These are phyloP conservation scores for Anguilla pacifica DNA, from an alignment of 2,797 vertebrate species.

Conservation along the genomic window DNA sequence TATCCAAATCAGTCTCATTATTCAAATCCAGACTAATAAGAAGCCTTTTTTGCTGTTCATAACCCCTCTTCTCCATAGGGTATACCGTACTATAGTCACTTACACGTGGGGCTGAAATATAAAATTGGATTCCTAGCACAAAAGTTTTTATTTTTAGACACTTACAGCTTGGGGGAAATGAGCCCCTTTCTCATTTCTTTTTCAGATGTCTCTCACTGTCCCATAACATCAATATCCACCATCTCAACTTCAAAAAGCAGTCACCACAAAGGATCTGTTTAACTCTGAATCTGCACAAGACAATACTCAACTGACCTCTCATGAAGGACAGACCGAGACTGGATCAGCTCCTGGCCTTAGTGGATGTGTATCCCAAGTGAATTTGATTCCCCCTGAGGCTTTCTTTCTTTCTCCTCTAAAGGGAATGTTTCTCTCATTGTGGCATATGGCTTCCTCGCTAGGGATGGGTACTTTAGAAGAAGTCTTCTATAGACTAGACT, in stretches of 20 bases:
- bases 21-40: not conserved
- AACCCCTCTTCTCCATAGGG: not conserved
- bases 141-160: not conserved
- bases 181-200: not conserved
- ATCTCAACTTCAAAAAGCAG: slow-evolving; percentile 3
- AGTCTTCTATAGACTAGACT: not conserved
- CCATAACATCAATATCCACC: not conserved
- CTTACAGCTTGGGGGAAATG: not conserved
- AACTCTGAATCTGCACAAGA: not conserved
- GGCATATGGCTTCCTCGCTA: not conserved
- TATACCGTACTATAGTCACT: not conserved
- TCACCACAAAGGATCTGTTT: not conserved
- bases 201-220: not conserved
- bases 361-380: not conserved
- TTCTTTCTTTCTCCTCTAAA: not conserved
- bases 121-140: not conserved
- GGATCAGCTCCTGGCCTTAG: not conserved
- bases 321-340: not conserved
- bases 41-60: not conserved
- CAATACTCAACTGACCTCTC: not conserved
- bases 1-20: slow-evolving; percentile 3
- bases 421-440: not conserved
- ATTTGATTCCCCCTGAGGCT: not conserved
- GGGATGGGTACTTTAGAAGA: not conserved
- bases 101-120: not conserved